A percentile compares a stretch with the other conserved stretches of the same genome.
Evolutionary conservation across 64 coral and sea anemone species (phyloP).

Genomic region (Acropora yongei): DNA sequence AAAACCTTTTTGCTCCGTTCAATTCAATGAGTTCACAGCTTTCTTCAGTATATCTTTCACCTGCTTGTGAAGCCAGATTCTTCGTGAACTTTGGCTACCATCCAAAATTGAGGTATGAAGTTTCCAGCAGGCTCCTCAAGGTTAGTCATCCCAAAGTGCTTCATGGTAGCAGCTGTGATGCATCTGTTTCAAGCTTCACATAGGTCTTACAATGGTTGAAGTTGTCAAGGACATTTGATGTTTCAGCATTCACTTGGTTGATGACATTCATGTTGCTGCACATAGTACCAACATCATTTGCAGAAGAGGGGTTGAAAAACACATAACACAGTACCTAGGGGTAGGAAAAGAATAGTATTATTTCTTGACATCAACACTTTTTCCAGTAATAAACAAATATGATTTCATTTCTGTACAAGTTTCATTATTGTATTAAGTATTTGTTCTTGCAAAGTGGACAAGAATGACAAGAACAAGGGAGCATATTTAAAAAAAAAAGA

Average conservation of each 20-base stretch:
- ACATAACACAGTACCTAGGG: conserved; percentile 55
- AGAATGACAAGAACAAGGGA: no score
- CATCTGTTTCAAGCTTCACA: conserved; percentile 73
- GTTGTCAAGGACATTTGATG: conserved; percentile 60
- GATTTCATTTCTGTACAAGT: not conserved
- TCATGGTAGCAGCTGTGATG: conserved; percentile 44
- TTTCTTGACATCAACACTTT: not conserved
- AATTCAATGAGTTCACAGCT: conserved; percentile 1
- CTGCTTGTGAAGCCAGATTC: conserved; percentile 69
- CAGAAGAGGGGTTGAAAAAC: conserved; percentile 25
- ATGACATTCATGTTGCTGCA: conserved; percentile 76
- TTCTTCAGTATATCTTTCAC: conserved; percentile 25
- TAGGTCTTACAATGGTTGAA: conserved; percentile 68
- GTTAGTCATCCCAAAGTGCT: conserved; percentile 61
- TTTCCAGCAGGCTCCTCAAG: not conserved
- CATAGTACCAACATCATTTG: conserved; percentile 56
- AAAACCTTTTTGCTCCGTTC: not conserved
- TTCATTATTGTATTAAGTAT: not conserved
- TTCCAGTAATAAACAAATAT: not conserved
- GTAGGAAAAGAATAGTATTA: not conserved
- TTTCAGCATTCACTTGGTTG: conserved; percentile 59
- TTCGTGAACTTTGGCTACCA: not conserved
- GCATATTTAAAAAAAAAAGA: no score
- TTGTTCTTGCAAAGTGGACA: no score
- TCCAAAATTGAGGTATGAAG: conserved; percentile 42